These are phyloP conservation scores for Hypotaenidia philippensis DNA, from an alignment of 2,797 vertebrate species.

Conservation along the genomic window DNA sequence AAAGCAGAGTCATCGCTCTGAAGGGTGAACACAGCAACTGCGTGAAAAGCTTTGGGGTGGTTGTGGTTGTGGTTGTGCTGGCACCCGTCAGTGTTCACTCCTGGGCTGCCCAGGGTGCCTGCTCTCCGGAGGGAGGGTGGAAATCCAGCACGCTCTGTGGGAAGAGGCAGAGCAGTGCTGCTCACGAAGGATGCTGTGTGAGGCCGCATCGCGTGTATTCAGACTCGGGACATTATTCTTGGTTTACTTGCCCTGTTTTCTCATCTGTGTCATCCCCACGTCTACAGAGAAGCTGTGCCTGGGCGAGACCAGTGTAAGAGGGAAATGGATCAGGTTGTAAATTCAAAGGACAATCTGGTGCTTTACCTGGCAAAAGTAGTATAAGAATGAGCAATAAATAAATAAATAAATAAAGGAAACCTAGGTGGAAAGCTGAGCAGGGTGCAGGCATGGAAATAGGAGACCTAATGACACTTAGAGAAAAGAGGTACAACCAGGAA, in stretches of 20 bases:
- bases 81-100: background rate
- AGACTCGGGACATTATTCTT: background rate
- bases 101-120: background rate
- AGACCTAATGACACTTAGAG: background rate
- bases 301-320: background rate
- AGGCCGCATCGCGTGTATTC: background rate
- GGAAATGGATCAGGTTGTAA: background rate
- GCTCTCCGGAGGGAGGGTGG: background rate
- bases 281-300: background rate
- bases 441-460: background rate
- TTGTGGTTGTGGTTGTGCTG: too few relatives aligned
- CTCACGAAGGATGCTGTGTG: background rate
- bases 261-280: background rate
- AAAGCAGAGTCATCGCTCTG: background rate
- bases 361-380: background rate
- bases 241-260: background rate
- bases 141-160: rapidly evolving
- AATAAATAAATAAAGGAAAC: background rate
- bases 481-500: background rate
- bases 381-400: background rate
- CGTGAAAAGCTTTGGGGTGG: background rate
- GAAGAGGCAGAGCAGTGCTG: background rate
- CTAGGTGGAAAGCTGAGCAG: background rate
- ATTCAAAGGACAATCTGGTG: background rate
- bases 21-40: background rate